Evolutionary conservation across 2,797 vertebrate genomes (phyloP).

Genomic region (Halcyon smyrnensis): DNA sequence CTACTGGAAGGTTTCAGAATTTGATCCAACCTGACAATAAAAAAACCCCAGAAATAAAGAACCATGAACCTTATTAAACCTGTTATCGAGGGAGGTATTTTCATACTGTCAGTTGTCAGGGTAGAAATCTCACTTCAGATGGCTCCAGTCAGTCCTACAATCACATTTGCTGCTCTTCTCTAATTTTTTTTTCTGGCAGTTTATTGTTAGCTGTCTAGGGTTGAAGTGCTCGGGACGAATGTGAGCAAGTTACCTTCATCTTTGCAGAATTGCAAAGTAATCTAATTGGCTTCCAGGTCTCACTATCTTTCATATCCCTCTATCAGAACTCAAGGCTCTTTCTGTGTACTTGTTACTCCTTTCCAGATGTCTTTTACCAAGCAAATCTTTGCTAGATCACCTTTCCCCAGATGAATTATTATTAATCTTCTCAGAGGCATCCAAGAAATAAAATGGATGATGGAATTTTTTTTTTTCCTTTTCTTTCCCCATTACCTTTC

Average conservation of each 20-base stretch:
- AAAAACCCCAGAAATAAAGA: slow-evolving; percentile 11
- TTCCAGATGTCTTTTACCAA: slow-evolving; percentile 11
- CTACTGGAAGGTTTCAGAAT: not conserved
- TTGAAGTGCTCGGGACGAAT: not conserved
- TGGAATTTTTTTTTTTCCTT: not conserved
- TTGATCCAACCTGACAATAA: not conserved
- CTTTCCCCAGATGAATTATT: slow-evolving; percentile 28
- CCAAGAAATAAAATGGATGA: slow-evolving; percentile 43
- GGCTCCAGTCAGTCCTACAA: slow-evolving; percentile 30
- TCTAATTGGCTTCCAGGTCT: slow-evolving; percentile 8
- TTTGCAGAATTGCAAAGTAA: not conserved
- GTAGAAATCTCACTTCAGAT: slow-evolving; percentile 19
- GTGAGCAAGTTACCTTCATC: not conserved
- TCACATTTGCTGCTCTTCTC: slow-evolving; percentile 18
- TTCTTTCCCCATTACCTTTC: slow-evolving; percentile 3
- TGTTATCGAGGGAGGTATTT: slow-evolving; percentile 31
- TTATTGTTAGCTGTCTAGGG: slow-evolving; percentile 27
- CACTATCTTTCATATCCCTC: not conserved
- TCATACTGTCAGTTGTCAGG: not conserved
- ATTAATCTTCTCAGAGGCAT: slow-evolving; percentile 34
- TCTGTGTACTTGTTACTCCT: slow-evolving; percentile 1
- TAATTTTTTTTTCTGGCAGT: not conserved
- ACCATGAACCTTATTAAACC: not conserved
- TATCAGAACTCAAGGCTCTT: not conserved
- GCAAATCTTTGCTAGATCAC: not conserved